Evolutionary conservation across 2,797 vertebrate genomes (phyloP), one percentile per base, ranked within the genome.

Genomic region (Kryptopterus vitreolus): DNA sequence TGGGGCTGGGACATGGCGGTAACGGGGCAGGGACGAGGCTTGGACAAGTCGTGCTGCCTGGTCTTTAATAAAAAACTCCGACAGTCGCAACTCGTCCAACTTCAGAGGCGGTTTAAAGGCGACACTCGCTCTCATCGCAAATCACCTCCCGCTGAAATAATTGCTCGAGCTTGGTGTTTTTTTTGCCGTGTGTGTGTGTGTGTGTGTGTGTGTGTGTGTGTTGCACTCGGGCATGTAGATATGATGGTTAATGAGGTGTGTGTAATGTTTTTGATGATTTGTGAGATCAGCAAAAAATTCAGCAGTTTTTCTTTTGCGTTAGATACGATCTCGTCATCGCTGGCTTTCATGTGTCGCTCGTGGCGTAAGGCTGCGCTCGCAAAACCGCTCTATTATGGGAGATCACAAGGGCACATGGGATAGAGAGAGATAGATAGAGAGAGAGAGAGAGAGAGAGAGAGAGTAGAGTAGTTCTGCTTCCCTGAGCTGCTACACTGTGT

Each of bases 401-500:
- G 77, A 82, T 83, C 82, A 80, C 71, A 65, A 62, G 65, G 74
- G 59, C 81, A 53, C 18, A 18, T 48, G 43, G 13, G 55, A 69
- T 26, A 80, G 43, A 77, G 46, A 66, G 66, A 58, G 66, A 76
- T 35, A 70, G 55, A 46, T 53, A 69, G 75, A 26, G 69, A 52
- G 24, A 33, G 48, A 70, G 16, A 71, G 52, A 57, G 70, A 57
- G 70, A n/a, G 68, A 68, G 48, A 53, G 59, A 76, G 43, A 24
- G 62, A 57, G 72, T 59, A 50, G 65, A 26, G 59, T 52, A 35
- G 82, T 80, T 89, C 83, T 89, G 87, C 89, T 89, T 88, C 89
- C 90, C 88, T 92, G 90, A 89, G 88, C 86, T 87, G 79, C 86
- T 87, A 88, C 69, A 71, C 69, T 90, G 88, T 82, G 85, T 85